Evolutionary conservation across 2,113 vertebrate genomes (phyloP).

Genomic region (Daphoenositta chrysoptera): DNA sequence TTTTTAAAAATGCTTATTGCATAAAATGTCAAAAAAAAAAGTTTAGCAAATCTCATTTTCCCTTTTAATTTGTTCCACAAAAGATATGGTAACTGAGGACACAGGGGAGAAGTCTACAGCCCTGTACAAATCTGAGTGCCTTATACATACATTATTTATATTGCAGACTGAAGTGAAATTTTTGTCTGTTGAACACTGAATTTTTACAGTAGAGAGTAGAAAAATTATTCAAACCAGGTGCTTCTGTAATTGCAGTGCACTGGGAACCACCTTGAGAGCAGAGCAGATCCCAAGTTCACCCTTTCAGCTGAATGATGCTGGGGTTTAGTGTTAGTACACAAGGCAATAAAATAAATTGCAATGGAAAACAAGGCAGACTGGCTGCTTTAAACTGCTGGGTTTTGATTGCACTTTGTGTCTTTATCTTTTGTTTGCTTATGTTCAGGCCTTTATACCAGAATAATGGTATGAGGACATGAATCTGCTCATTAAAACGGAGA

Average conservation of each 20-base stretch:
- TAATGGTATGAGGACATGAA: background rate
- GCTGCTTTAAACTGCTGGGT: background rate
- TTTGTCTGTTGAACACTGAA: background rate
- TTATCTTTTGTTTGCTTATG: conserved; percentile 27
- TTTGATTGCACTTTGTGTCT: background rate
- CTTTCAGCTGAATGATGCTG: background rate
- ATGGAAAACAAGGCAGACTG: background rate
- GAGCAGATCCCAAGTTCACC: background rate
- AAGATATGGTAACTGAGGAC: background rate
- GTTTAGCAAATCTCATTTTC: background rate
- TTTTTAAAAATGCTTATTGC: background rate
- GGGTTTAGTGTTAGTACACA: background rate
- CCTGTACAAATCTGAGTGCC: background rate
- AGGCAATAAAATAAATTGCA: background rate
- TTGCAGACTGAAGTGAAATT: background rate
- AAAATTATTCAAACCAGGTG: conserved; percentile 37
- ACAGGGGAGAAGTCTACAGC: background rate
- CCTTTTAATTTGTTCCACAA: background rate
- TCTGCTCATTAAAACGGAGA: background rate
- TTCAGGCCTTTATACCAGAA: background rate
- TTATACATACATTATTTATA: background rate
- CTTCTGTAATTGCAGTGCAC: conserved; percentile 34
- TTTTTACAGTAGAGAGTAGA: background rate
- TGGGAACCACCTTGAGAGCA: background rate
- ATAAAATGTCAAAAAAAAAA: background rate